Percentiles rank a stretch among this genome's conserved stretches.
These are phyloP conservation scores for Ictalurus furcatus DNA, from an alignment of 2,113 vertebrate species.

Conservation along the genomic window DNA sequence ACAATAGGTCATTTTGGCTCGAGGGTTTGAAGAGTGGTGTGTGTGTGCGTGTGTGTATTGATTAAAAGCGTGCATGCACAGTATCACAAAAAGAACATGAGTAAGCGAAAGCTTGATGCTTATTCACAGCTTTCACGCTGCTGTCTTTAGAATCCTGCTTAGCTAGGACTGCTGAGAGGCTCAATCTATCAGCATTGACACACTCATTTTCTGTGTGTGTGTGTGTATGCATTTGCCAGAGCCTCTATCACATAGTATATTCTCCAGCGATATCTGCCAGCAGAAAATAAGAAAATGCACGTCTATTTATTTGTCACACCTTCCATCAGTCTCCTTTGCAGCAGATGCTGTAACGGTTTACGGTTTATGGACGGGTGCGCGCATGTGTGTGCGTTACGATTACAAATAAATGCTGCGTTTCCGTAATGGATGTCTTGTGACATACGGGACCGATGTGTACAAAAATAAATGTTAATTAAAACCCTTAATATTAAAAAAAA, in stretches of 20 bases:
- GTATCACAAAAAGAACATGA: not conserved
- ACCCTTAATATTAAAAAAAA: too few species aligned
- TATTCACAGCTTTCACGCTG: conserved; percentile 3
- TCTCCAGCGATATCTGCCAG: conserved; percentile 10
- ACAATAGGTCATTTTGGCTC: not conserved
- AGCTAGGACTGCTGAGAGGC: conserved; percentile 8
- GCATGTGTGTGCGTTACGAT: conserved; percentile 20
- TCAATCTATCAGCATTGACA: conserved; percentile 34
- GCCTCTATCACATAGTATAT: not conserved
- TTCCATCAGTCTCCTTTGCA: conserved; percentile 8
- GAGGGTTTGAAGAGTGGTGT: not conserved
- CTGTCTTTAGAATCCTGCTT: conserved; percentile 14
- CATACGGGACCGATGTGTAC: not conserved
- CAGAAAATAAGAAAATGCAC: conserved; percentile 16
- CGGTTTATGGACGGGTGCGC: not conserved
- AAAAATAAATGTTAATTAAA: not conserved
- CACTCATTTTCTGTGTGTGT: not conserved
- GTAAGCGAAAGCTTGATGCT: not conserved
- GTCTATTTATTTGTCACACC: conserved; percentile 31
- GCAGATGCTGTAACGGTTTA: conserved; percentile 28
- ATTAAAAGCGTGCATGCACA: not conserved
- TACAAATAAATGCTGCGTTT: conserved; percentile 61
- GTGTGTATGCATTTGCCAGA: not conserved
- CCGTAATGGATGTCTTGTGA: conserved; percentile 2
- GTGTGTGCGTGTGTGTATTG: not conserved